Conservation (phyloP, 2,113 vertebrate genomes). For the Caloenas nicobarica region DNA sequence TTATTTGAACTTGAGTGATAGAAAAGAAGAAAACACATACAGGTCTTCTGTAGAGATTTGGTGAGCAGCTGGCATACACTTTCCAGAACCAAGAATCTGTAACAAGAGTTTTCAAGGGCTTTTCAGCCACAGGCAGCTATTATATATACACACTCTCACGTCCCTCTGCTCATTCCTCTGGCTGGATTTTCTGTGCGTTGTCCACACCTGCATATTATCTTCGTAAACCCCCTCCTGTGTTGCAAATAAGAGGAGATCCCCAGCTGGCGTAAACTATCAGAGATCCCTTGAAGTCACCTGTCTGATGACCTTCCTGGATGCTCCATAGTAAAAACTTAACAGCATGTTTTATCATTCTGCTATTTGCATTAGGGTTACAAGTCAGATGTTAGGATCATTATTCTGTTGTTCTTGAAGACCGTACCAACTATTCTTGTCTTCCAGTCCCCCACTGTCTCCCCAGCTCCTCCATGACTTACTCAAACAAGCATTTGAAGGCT, state of each 20-base stretch:
- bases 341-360: background rate
- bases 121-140: background rate
- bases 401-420: background rate
- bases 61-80: background rate
- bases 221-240: background rate
- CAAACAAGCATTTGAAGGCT: background rate
- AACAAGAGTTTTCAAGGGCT: background rate
- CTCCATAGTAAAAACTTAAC: background rate
- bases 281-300: background rate
- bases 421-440: background rate
- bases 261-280: background rate
- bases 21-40: background rate
- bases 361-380: background rate
- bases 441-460: background rate
- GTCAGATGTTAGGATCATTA: conserved; percentile 29
- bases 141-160: accelerated
- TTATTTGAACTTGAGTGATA: background rate
- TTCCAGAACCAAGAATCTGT: background rate
- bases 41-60: background rate
- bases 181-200: background rate
- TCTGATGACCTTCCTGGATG: background rate
- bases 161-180: accelerated
- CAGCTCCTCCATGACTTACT: background rate
- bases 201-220: background rate
- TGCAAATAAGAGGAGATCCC: background rate